phyloP scores from a whole-genome alignment of 2,888 invertebrate genomes.

The Leuctra nigra region DNA sequence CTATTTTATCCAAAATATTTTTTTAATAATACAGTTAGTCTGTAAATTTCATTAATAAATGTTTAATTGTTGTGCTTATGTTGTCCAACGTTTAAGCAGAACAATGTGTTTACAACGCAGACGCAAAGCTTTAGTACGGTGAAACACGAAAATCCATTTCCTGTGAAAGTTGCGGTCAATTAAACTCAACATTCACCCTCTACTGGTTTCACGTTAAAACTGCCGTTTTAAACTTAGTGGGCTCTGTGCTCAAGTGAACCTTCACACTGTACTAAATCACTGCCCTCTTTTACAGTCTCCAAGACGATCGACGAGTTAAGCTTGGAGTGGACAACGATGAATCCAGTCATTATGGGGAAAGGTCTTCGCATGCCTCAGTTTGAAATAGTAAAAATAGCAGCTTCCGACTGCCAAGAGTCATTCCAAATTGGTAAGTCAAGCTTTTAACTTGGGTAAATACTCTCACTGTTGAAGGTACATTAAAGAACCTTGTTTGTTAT shows the following conservation, averaged over 20 bases:
- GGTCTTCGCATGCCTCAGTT: slow-evolving; percentile 43
- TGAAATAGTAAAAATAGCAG: slow-evolving; percentile 39
- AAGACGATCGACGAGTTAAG: slow-evolving; percentile 44
- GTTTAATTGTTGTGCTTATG: too few species aligned
- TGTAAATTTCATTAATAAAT: too few species aligned
- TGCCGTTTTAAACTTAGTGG: neutral
- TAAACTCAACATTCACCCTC: slow-evolving; percentile 26
- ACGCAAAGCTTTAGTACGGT: too few species aligned
- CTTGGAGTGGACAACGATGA: slow-evolving; percentile 39
- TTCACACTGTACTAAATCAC: neutral
- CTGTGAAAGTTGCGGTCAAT: too few species aligned
- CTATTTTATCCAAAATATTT: too few species aligned
- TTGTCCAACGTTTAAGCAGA: too few species aligned
- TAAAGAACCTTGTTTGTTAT: too few species aligned
- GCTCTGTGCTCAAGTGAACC: neutral
- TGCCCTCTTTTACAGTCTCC: slow-evolving; percentile 39
- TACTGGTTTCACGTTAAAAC: neutral
- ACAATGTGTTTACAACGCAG: too few species aligned
- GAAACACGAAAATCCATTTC: too few species aligned
- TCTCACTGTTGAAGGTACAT: too few species aligned
- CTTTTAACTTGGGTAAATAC: too few species aligned
- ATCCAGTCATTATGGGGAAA: slow-evolving; percentile 41
- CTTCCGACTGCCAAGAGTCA: slow-evolving; percentile 42
- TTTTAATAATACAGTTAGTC: too few species aligned
- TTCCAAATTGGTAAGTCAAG: slow-evolving; percentile 43